A percentile compares a stretch with the other conserved stretches of the same genome.
These are phyloP conservation scores for Lampris incognitus DNA, from an alignment of 2,113 vertebrate species.

Conservation along the genomic window DNA sequence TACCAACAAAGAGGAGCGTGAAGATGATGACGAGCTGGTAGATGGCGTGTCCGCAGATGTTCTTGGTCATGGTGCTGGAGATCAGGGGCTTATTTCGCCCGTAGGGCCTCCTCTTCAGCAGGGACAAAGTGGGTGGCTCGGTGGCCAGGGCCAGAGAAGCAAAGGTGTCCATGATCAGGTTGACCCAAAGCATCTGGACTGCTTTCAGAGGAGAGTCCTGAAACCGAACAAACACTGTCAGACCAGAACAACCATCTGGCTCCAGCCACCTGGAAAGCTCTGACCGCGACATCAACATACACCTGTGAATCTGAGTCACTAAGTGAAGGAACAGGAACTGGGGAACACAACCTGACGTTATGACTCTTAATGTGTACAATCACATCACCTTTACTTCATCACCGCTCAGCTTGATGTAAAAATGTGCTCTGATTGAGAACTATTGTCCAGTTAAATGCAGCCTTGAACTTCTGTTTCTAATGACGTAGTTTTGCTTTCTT, in stretches of 20 bases:
- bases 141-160: constrained; percentile 95
- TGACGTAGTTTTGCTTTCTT: no score
- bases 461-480: no score
- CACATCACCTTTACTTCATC: no score
- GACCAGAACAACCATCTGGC: neutral
- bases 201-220: constrained; percentile 97
- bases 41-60: constrained; percentile 93
- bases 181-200: constrained; percentile 98
- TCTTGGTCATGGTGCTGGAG: constrained; percentile 98
- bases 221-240: neutral
- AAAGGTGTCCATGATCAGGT: constrained; percentile 98
- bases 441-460: no score
- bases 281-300: neutral
- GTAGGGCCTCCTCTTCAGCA: constrained; percentile 91
- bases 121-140: constrained; percentile 91
- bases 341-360: no score
- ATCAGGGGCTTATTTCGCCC: constrained; percentile 97
- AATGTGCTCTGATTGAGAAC: no score
- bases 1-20: constrained; percentile 92
- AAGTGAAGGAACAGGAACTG: no score
- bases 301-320: neutral
- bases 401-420: no score
- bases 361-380: no score
- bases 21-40: constrained; percentile 97
- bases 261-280: neutral